Evolutionary conservation across 2,888 invertebrate species (phyloP).

Genomic region (Chloromyia formosa): DNA sequence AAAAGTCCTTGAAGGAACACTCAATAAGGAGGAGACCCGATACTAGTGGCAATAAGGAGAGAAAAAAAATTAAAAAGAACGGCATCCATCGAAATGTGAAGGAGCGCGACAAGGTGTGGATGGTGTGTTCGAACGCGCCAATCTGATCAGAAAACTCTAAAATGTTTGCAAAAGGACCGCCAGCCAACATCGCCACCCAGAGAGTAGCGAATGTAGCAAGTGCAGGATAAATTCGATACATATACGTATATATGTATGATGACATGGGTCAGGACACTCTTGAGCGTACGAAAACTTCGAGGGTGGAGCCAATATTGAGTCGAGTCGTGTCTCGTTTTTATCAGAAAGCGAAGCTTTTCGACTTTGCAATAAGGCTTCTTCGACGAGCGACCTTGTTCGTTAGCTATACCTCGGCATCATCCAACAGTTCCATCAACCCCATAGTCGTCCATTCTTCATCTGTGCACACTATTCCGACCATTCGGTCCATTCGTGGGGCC

Average conservation of each 20-base stretch:
- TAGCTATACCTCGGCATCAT: not conserved
- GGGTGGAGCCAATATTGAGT: conserved; percentile 17
- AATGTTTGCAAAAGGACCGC: not conserved
- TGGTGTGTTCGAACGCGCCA: conserved; percentile 21
- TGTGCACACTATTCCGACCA: conserved; percentile 2
- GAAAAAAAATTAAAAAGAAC: no score
- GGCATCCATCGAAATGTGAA: not conserved
- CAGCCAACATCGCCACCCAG: not conserved
- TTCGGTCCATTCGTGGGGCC: conserved; percentile 5
- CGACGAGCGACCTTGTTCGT: conserved; percentile 4
- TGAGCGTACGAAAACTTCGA: not conserved
- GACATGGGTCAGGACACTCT: not conserved
- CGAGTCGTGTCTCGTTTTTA: not conserved
- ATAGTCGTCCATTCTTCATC: conserved; percentile 15
- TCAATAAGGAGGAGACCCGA: not conserved
- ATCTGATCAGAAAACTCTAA: conserved; percentile 23
- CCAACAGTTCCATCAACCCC: no score
- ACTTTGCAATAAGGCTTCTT: conserved; percentile 13
- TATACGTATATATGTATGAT: not conserved
- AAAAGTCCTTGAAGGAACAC: not conserved
- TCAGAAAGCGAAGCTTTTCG: conserved; percentile 7
- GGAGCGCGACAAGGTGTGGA: not conserved
- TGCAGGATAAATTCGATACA: not conserved
- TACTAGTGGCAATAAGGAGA: not conserved
- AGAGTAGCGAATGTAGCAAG: no score